Conservation (phyloP, 30 jellyfish, hydroid and myxozoan genomes). For the Calvadosia cruxmelitensis region DNA sequence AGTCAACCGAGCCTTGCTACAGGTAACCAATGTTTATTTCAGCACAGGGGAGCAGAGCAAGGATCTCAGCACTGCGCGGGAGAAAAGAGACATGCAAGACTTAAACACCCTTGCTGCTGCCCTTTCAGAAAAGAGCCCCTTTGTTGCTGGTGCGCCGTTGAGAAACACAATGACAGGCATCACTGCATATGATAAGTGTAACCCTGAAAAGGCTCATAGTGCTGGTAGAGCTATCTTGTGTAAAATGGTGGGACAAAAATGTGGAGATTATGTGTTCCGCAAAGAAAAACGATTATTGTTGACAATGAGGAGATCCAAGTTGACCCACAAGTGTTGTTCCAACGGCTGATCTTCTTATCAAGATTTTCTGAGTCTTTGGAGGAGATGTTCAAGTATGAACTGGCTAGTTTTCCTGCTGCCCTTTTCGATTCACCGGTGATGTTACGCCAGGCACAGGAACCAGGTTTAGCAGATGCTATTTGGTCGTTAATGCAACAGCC, state of each 20-base stretch:
- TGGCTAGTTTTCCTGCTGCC: conserved; percentile 3
- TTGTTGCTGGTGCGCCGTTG: too few relatives aligned
- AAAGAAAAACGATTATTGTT: conserved; percentile 3
- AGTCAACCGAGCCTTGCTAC: conserved; percentile 29
- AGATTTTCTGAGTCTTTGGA: conserved; percentile 1
- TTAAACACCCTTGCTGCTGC: not conserved
- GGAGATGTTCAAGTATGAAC: conserved; percentile 1
- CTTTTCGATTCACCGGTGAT: conserved; percentile 5
- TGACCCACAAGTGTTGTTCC: conserved; percentile 9
- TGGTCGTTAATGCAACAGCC: not conserved
- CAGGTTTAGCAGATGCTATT: conserved; percentile 6
- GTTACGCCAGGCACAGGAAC: conserved; percentile 3
- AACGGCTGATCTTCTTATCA: conserved; percentile 3
- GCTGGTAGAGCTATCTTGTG: too few relatives aligned
- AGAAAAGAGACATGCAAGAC: conserved; percentile 15
- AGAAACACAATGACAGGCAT: too few relatives aligned
- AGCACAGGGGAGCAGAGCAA: conserved; percentile 41
- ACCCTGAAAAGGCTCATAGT: too few relatives aligned
- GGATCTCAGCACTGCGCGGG: conserved; percentile 25
- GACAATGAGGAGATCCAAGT: conserved; percentile 5
- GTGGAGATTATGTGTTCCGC: too few relatives aligned
- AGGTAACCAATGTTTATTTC: conserved; percentile 1
- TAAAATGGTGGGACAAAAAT: too few relatives aligned
- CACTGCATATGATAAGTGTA: too few relatives aligned
- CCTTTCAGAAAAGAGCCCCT: too few relatives aligned